Base-by-base conservation (phyloP, 2,113 vertebrate genomes). In the human region DNA sequence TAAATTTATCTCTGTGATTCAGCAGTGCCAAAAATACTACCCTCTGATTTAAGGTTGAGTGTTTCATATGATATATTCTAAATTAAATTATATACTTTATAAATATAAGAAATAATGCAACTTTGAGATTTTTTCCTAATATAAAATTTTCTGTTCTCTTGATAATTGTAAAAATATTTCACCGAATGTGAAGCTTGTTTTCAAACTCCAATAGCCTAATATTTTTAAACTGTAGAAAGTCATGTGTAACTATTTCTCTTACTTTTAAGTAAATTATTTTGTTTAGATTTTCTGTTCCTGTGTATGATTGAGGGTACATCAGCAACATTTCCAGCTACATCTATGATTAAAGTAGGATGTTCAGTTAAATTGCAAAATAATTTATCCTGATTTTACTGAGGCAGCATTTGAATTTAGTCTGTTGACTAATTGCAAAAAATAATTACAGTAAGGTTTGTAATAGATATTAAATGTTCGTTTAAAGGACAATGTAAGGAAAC, bases 351-450 rank as follows among this genome's bases (percentile, higher is more conserved):
- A 93, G 16, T 79, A 79, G 38, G 16, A 78, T 91, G 16, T 91
- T 97, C 27, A 68, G 12, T 90, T 95, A 89, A 92, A 83, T 48
- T 85, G 13, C 30, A 96, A 86, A 95, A 30, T 90, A 81, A 86
- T 89, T 95, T 88, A 59, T 91, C 35, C 50, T 82, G 73, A 66
- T 90, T 92, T 94, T 96, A 25, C 8, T 73, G 93, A 59, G 30
- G 20, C 2, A 89, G 38, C 27, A 72, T 89, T 97, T 94, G 32
- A 91, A 89, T 97, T 94, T 96, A 88, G 40, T 94, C 45, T 90
- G 0, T 88, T 96, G 50, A 93, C 12, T 94, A 82, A 87, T 90
- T 80, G n/a, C 45, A 93, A 78, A 93, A 70, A 94, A 66, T 82
- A 73, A 91, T 94, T 73, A 76, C 11, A 93, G 3, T 89, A 20